Evolutionary conservation across 2,888 invertebrate species (phyloP).

Genomic region (Diachrysia chrysitis): DNA sequence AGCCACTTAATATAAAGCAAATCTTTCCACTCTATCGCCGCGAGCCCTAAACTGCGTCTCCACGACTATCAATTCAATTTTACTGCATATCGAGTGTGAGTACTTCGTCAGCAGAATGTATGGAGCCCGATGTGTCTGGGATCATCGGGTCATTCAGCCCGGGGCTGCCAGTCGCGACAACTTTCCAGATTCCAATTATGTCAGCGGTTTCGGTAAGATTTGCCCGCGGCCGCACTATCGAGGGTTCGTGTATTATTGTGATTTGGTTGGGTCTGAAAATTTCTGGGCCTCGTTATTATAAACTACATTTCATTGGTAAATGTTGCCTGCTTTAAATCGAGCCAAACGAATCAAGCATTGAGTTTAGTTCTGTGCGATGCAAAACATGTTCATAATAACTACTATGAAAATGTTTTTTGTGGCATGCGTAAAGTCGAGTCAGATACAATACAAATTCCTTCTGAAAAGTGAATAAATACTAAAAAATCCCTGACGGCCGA

Average conservation of each 20-base stretch:
- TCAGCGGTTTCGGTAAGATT: slow-evolving; percentile 54
- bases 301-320: neutral
- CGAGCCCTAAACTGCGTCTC: slow-evolving; percentile 51
- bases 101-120: slow-evolving; percentile 60
- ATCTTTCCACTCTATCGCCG: slow-evolving; percentile 42
- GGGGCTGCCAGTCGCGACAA: slow-evolving; percentile 50
- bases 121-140: slow-evolving; percentile 24
- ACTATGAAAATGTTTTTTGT: no score
- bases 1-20: slow-evolving; percentile 45
- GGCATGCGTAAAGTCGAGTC: no score
- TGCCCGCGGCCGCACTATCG: slow-evolving; percentile 40
- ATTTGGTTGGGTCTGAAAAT: slow-evolving; percentile 10
- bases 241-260: slow-evolving; percentile 19
- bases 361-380: neutral
- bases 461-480: no score
- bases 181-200: slow-evolving; percentile 52
- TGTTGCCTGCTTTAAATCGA: neutral
- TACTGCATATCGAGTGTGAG: slow-evolving; percentile 69
- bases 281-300: neutral
- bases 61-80: slow-evolving; percentile 64
- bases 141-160: slow-evolving; percentile 55
- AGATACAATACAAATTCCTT: no score
- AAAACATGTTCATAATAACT: no score
- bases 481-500: no score
- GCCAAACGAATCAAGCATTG: neutral